Evolutionary conservation across 1,140 invertebrate species (phyloP).

Genomic region (Anoplophora glabripennis): DNA sequence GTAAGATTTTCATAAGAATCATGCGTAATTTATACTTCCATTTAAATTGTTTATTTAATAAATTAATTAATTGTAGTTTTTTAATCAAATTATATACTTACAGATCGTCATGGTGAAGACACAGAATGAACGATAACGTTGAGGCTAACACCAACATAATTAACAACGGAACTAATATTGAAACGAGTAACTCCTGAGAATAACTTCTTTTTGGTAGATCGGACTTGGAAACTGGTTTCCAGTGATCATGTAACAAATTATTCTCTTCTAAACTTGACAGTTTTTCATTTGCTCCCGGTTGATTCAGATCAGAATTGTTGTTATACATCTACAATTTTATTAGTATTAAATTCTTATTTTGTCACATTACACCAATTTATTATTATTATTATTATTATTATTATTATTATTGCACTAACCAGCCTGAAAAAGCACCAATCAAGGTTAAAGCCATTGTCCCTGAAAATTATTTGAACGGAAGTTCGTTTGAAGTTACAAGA

Average conservation of each 20-base stretch:
- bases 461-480: conserved; percentile 78
- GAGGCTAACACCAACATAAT: conserved; percentile 65
- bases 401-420: conserved; percentile 51
- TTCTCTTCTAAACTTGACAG: too few species aligned
- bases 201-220: conserved; percentile 69
- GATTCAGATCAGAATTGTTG: conserved; percentile 36
- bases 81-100: conserved; percentile 55
- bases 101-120: conserved; percentile 75
- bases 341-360: not conserved
- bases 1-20: conserved; percentile 32
- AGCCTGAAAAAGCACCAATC: conserved; percentile 89
- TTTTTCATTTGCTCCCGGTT: not conserved
- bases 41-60: too few species aligned
- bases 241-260: conserved; percentile 46
- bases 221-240: conserved; percentile 57
- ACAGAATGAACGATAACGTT: conserved; percentile 69
- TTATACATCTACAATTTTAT: conserved; percentile 32
- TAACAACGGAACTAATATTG: conserved; percentile 67
- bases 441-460: conserved; percentile 70
- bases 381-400: too few species aligned
- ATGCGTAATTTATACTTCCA: conserved; percentile 7
- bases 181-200: conserved; percentile 65
- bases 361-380: too few species aligned
- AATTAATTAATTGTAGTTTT: too few species aligned
- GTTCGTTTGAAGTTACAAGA: conserved; percentile 82